Evolutionary conservation across 1,140 invertebrate genomes (phyloP).

Genomic region (Drosophila punjabiensis): DNA sequence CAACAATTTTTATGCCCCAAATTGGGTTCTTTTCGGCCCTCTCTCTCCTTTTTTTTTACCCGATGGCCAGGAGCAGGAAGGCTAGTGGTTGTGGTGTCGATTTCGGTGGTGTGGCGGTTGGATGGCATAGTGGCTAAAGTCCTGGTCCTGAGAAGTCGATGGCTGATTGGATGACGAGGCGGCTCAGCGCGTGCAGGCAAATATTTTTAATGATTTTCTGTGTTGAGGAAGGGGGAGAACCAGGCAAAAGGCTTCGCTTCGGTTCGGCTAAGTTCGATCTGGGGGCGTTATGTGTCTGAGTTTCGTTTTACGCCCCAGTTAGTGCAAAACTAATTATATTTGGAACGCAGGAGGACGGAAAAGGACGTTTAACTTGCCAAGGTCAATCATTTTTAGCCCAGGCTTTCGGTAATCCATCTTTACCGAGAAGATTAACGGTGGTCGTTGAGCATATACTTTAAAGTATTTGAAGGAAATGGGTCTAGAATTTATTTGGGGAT

Average conservation of each 20-base stretch:
- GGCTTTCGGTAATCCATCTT: conserved; percentile 12
- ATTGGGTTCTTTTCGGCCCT: conserved; percentile 68
- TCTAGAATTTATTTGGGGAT: background rate
- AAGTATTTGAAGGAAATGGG: background rate
- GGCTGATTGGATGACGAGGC: conserved; percentile 79
- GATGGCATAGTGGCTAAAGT: background rate
- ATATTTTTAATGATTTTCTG: conserved; percentile 80
- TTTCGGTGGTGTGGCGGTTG: conserved; percentile 7
- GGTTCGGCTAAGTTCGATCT: conserved; percentile 53
- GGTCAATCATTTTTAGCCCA: conserved; percentile 28
- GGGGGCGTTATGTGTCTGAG: conserved; percentile 51
- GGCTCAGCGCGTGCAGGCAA: conserved; percentile 78
- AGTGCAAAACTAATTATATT: conserved; percentile 80
- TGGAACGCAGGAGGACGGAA: conserved; percentile 14
- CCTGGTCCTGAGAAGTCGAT: conserved; percentile 20
- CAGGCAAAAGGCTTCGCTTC: conserved; percentile 51
- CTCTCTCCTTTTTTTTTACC: conserved; percentile 5
- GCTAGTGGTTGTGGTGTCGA: conserved; percentile 18
- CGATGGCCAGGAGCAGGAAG: conserved; percentile 25
- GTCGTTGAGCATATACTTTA: background rate
- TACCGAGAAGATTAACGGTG: conserved; percentile 2
- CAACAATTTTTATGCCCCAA: conserved; percentile 84
- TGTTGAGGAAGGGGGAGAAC: conserved; percentile 2
- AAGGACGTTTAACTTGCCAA: conserved; percentile 14
- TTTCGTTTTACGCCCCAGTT: conserved; percentile 75